Base-by-base conservation (phyloP, 2,888 invertebrate species). In the Chymomyza amoena region DNA sequence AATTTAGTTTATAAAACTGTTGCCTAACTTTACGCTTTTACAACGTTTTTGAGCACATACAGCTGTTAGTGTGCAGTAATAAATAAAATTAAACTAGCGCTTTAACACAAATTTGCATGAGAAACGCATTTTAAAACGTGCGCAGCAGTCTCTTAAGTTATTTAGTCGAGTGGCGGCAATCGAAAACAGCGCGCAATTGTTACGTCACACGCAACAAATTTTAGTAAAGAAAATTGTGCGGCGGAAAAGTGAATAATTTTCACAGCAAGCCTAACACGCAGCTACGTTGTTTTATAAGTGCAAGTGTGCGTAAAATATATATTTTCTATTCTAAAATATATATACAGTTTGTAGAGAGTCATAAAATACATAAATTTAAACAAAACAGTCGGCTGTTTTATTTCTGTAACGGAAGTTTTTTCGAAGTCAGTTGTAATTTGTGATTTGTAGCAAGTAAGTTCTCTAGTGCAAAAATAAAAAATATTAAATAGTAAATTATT, bases 391-490 rank as follows among this genome's bases (percentile, higher is more conserved):
- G 73, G 64, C 73, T 70, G 64, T 61, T 62, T 70, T 4, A 56
- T 70, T 66, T 64, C 62, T 63, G 64, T 57, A 20, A 61, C 65
- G 67, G 70, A 64, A 67, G 51, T 66, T 69, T 61, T 54, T 66
- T 59, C 65, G 54, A 54, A 64, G 74, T 83, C 83, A 83, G 81
- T 83, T 85, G 76, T 81, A 83, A 81, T 81, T 81, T 83, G 85
- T 83, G 85, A 83, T 85, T 83, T 73, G 78, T 83, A 85, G 83
- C 81, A 75, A 83, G 81, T 85, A 83, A 83, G 83, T 81, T 85
- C 83, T 83, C 81, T 83, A 83, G 79, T 81, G 81, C 0, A 32
- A 32, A 32, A 32, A 32, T 7, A 1, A 73, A 71, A 79, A 76
- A 69, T 79, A 83, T 78, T 78, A 61, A 79, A 77, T 80, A 83